Percentiles rank a stretch among this genome's conserved stretches.
Evolutionary conservation across 2,113 vertebrate species (phyloP).

Genomic region (Cynoglossus semilaevis): DNA sequence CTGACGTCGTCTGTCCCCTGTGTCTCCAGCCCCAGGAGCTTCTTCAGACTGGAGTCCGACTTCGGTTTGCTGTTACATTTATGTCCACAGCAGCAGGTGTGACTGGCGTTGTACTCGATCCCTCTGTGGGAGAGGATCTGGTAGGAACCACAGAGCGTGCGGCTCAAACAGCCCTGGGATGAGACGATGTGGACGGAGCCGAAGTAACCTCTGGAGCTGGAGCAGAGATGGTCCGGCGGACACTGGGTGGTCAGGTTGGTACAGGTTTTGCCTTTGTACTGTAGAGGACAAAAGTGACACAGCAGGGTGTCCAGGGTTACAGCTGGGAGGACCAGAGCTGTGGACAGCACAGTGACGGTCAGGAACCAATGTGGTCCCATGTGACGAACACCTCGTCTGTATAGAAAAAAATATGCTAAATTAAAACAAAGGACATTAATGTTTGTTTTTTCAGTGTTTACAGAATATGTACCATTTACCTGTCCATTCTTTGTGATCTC

Average conservation of each 20-base stretch:
- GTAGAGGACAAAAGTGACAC: conserved; percentile 66
- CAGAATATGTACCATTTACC: conserved; percentile 37
- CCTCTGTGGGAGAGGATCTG: conserved; percentile 24
- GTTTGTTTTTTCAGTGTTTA: neutral
- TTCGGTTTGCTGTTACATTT: conserved; percentile 43
- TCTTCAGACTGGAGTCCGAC: conserved; percentile 15
- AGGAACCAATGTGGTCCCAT: conserved; percentile 15
- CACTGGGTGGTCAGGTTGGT: conserved; percentile 51
- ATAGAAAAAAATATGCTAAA: neutral
- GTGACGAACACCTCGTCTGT: neutral
- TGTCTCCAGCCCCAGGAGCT: conserved; percentile 26
- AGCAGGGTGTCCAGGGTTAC: conserved; percentile 33
- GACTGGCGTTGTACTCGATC: conserved; percentile 45
- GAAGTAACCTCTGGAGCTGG: conserved; percentile 46
- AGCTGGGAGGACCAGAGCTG: conserved; percentile 20
- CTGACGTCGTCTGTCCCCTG: neutral
- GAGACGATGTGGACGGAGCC: conserved; percentile 56
- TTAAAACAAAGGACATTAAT: too few species aligned
- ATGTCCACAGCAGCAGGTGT: conserved; percentile 66
- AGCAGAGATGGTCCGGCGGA: conserved; percentile 50
- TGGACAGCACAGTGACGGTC: conserved; percentile 25
- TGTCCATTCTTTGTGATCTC: conserved; percentile 28
- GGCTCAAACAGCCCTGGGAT: conserved; percentile 59
- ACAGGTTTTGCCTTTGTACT: conserved; percentile 38
- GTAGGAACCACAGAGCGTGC: conserved; percentile 47